A percentile compares a stretch with the other conserved stretches of the same genome.
Evolutionary conservation across 2,797 vertebrate genomes (phyloP).

Genomic region (Poeciliopsis paucimaculata): DNA sequence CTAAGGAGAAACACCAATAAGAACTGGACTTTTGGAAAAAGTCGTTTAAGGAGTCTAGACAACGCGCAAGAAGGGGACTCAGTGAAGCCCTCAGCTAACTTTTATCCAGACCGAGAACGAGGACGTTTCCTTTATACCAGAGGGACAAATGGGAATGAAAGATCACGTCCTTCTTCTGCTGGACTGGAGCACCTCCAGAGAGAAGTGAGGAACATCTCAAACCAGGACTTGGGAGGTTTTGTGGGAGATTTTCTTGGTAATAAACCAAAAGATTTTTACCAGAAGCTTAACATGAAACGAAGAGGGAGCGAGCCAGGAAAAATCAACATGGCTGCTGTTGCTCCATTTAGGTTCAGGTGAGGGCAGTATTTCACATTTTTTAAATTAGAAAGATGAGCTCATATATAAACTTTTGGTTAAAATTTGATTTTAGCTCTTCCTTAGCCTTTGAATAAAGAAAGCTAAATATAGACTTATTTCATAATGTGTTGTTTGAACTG

Average conservation of each 20-base stretch:
- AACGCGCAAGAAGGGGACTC: slow-evolving; percentile 52
- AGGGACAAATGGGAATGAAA: slow-evolving; percentile 74
- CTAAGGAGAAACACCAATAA: slow-evolving; percentile 72
- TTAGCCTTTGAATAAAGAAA: background rate
- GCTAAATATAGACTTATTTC: background rate
- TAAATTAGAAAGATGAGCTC: slow-evolving; percentile 1
- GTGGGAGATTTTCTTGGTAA: slow-evolving; percentile 29
- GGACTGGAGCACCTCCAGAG: slow-evolving; percentile 45
- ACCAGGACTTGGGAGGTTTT: slow-evolving; percentile 32
- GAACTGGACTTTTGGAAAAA: slow-evolving; percentile 78
- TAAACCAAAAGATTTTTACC: slow-evolving; percentile 39
- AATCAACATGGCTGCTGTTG: slow-evolving; percentile 87
- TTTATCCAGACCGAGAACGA: slow-evolving; percentile 31
- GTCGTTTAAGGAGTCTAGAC: slow-evolving; percentile 68
- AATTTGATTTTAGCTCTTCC: background rate
- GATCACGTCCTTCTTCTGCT: slow-evolving; percentile 37
- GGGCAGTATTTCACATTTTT: slow-evolving; percentile 58
- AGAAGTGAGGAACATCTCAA: slow-evolving; percentile 49
- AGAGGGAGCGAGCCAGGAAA: slow-evolving; percentile 75
- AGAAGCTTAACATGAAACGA: slow-evolving; percentile 40
- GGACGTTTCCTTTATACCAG: slow-evolving; percentile 40
- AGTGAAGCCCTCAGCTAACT: slow-evolving; percentile 23
- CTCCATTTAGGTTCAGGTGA: slow-evolving; percentile 92
- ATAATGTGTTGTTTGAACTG: background rate
- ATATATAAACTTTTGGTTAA: background rate